These are phyloP conservation scores for Agapostemon virescens DNA, from an alignment of 2,888 invertebrate species.

Conservation along the genomic window DNA sequence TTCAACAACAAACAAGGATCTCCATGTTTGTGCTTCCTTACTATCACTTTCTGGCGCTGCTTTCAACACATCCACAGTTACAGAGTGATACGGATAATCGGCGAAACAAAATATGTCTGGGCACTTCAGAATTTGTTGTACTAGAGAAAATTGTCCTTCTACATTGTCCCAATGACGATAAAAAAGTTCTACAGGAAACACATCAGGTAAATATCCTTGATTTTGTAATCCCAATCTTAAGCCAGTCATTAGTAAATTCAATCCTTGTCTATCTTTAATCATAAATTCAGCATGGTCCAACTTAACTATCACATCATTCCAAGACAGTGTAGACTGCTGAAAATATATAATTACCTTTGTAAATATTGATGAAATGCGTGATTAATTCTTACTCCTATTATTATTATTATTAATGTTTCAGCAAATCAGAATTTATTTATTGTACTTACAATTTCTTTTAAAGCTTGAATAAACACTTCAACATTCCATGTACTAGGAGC, in stretches of 20 bases:
- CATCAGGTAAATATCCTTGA: constrained; percentile 86
- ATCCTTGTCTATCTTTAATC: constrained; percentile 92
- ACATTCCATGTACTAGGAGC: constrained; percentile 91
- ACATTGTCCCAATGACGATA: constrained; percentile 96
- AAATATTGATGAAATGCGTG: background rate
- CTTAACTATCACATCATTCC: constrained; percentile 96
- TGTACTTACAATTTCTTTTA: constrained; percentile 89
- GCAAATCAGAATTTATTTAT: background rate
- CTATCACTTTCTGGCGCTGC: constrained; percentile 97
- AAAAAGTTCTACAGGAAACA: constrained; percentile 93
- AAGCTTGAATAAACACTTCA: constrained; percentile 94
- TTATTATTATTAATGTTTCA: background rate
- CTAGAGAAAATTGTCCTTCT: constrained; percentile 94
- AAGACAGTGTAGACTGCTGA: constrained; percentile 88
- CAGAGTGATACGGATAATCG: constrained; percentile 93
- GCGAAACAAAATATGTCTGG: constrained; percentile 97
- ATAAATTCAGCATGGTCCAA: constrained; percentile 95
- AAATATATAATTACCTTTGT: constrained; percentile 36
- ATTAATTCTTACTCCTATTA: background rate
- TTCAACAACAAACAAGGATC: constrained; percentile 95
- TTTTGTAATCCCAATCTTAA: constrained; percentile 90
- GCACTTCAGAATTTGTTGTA: constrained; percentile 92
- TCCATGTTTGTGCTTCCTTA: constrained; percentile 96
- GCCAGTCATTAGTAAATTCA: constrained; percentile 91
- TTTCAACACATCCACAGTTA: constrained; percentile 94